Base-by-base conservation (phyloP, 2,888 invertebrate species). In the Drosophila merina region DNA sequence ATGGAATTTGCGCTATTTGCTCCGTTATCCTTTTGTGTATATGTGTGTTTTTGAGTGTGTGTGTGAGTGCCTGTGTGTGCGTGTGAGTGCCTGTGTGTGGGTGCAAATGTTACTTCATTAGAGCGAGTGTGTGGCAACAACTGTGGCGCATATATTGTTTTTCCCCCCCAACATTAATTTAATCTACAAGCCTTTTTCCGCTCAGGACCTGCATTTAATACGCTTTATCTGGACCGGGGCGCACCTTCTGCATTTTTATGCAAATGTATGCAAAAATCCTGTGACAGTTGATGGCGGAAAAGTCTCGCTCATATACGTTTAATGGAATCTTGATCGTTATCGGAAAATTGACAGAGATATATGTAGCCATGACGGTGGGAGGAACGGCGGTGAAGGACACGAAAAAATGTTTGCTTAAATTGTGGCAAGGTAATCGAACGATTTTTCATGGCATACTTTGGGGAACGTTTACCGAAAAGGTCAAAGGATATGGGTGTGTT, bases 41-140 rank as follows among this genome's bases (percentile, higher is more conserved):
- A 7, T 59, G 3, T 36, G 28, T 48, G 30, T 14, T 20, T 42
- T 0, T 20, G 20, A 20, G 20, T 20, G 20, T 48, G 14, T 55
- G 14, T 38, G 8, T 31, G 10, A 40, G 25, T 52, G 44, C 55
- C 20, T 25, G 9, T 40, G n/a, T 31, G 20, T 55, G 14, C 38
- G 42, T 45, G 20, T 42, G 2, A 14, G 14, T 25, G n/a, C 38
- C 28, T 48, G 14, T 55, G 14, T 38, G 8, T 36, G 10, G 40
- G 25, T 52, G 44, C 55, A 33, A 36, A 47, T 40, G 55, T 56
- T 58, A 71, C 88, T 85, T 87, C 86, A 85, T 85, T 80, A 80
- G 56, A 66, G 66, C 54, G 59, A 55, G 66, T 81, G 40, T 42
- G 40, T 42, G 88, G 70, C 78, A 72, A 63, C 50, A 50, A 55